Evolutionary conservation across 2,888 invertebrate species (phyloP).

Genomic region (Ypsolopha scabrella): DNA sequence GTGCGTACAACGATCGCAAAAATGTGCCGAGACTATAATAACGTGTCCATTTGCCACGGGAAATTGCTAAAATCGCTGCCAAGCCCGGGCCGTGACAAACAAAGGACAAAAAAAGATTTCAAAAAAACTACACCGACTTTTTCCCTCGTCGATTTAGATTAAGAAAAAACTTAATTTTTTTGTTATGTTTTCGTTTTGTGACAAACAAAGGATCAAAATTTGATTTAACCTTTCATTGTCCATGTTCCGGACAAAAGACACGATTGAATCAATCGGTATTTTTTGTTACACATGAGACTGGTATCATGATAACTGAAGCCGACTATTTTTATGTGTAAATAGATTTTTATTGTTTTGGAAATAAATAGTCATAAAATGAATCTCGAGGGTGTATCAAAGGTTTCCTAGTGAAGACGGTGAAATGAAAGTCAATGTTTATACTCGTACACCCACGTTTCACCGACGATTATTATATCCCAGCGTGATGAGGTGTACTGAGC

Average conservation of each 20-base stretch:
- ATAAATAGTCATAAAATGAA: too few relatives aligned
- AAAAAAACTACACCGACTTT: slow-evolving; percentile 15
- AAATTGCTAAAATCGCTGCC: slow-evolving; percentile 34
- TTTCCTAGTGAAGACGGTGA: too few relatives aligned
- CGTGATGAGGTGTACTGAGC: too few relatives aligned
- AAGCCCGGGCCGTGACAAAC: slow-evolving; percentile 21
- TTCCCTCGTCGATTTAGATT: background rate
- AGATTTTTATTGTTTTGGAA: too few relatives aligned
- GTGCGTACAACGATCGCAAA: background rate
- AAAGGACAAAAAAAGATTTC: slow-evolving; percentile 22
- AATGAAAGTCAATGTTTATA: too few relatives aligned
- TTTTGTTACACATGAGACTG: too few relatives aligned
- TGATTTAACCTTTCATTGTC: background rate
- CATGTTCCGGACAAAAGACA: background rate
- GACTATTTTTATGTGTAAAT: too few relatives aligned
- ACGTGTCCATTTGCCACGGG: slow-evolving; percentile 12
- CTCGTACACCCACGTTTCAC: too few relatives aligned
- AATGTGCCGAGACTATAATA: background rate
- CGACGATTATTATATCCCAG: too few relatives aligned
- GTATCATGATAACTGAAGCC: too few relatives aligned
- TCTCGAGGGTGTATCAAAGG: too few relatives aligned
- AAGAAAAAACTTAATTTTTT: background rate
- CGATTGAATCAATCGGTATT: background rate
- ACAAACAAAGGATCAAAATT: background rate
- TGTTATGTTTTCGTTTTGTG: too few relatives aligned